Conservation (phyloP, 92 coral and sea anemone species). For the Epizoanthus scotinus region DNA sequence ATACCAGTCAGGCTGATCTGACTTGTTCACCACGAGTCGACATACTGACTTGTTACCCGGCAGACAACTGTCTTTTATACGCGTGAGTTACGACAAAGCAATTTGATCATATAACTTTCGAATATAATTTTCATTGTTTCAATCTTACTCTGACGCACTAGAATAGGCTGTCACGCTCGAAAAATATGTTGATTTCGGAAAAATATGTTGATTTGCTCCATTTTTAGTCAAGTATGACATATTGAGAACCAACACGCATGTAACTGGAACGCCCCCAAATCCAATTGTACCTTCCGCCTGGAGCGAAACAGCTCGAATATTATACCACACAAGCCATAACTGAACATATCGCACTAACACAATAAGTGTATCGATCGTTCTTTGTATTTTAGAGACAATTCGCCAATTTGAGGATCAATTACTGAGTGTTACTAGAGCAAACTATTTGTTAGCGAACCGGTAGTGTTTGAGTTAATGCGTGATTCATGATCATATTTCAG, state of each 20-base stretch:
- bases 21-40: not conserved
- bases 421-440: too few species aligned
- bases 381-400: too few species aligned
- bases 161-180: not conserved
- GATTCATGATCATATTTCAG: too few species aligned
- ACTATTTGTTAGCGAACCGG: too few species aligned
- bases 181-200: not conserved
- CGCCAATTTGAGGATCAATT: too few species aligned
- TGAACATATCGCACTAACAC: too few species aligned
- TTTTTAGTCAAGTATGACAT: constrained; percentile 1
- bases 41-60: not conserved
- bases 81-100: not conserved
- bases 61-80: constrained; percentile 15
- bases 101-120: not conserved
- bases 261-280: too few species aligned
- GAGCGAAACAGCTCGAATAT: too few species aligned
- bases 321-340: too few species aligned
- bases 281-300: too few species aligned
- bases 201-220: not conserved
- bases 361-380: too few species aligned
- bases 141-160: constrained; percentile 22
- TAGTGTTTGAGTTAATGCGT: too few species aligned
- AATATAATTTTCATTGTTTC: constrained; percentile 37
- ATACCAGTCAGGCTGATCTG: not conserved
- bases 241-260: not conserved